Conservation (phyloP, 2,888 invertebrate species). For the Cremastinae sp. region DNA sequence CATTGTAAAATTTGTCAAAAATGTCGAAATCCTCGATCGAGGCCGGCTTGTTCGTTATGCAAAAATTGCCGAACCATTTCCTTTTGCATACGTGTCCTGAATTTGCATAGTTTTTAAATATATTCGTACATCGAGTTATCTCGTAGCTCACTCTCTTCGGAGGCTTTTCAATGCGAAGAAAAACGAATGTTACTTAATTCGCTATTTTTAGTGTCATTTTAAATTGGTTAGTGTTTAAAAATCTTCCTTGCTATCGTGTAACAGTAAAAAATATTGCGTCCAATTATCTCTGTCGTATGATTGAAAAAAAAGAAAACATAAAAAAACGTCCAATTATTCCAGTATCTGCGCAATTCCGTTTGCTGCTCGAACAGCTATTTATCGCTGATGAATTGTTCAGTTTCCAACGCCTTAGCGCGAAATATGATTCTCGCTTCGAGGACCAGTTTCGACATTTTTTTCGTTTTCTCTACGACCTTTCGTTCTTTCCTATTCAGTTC, state of each 20-base stretch:
- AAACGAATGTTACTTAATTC: not conserved
- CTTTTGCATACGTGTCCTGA: not conserved
- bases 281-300: conserved; percentile 11
- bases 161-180: not conserved
- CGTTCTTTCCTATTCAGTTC: conserved; percentile 1
- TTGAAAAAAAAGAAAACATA: conserved; percentile 11
- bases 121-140: conserved; percentile 12
- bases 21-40: conserved; percentile 66
- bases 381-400: not conserved
- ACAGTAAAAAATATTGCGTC: conserved; percentile 35
- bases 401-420: conserved; percentile 16
- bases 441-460: conserved; percentile 69
- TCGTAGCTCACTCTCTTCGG: not conserved
- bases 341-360: conserved; percentile 4
- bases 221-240: not conserved
- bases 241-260: not conserved
- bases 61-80: not conserved
- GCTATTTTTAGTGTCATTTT: not conserved
- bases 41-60: conserved; percentile 15
- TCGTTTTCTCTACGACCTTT: not conserved
- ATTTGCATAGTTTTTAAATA: not conserved
- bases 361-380: conserved; percentile 8
- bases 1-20: conserved; percentile 50
- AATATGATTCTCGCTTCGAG: conserved; percentile 51
- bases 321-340: conserved; percentile 32